These are phyloP conservation scores for Mycteria americana DNA, from an alignment of 2,797 vertebrate genomes.

Conservation along the genomic window DNA sequence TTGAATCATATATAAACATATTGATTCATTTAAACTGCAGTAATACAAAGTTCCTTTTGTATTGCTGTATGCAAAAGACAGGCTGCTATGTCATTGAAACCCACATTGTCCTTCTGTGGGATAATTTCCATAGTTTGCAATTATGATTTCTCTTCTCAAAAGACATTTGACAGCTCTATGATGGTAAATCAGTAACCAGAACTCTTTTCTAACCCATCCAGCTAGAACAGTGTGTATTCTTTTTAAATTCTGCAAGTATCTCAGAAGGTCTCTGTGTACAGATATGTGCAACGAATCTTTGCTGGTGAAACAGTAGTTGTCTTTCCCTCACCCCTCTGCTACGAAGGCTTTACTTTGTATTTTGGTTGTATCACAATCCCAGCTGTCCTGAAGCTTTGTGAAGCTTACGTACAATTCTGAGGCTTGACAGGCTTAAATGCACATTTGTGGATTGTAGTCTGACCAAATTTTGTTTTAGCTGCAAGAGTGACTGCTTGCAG, in stretches of 20 bases:
- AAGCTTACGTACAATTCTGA: not conserved
- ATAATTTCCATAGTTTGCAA: not conserved
- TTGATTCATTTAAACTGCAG: not conserved
- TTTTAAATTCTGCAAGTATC: not conserved
- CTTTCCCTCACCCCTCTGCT: not conserved
- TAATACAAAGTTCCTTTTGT: not conserved
- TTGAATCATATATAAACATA: not conserved
- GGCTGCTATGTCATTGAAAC: not conserved
- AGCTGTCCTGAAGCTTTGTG: not conserved
- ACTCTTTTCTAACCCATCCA: not conserved
- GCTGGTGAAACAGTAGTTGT: not conserved
- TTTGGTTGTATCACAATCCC: not conserved
- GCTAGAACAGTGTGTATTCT: not conserved
- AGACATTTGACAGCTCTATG: not conserved
- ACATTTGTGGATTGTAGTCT: not conserved
- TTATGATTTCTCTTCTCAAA: slow-evolving; percentile 5
- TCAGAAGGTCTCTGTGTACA: not conserved
- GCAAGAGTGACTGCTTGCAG: not conserved
- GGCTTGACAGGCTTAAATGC: not conserved
- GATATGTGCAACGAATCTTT: not conserved
- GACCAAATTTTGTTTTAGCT: not conserved
- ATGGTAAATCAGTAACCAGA: not conserved
- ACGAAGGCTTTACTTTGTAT: not conserved
- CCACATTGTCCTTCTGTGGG: not conserved
- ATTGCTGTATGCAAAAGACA: not conserved